A percentile compares a stretch with the other conserved stretches of the same genome.
Evolutionary conservation across 2,888 invertebrate species (phyloP).

Genomic region (Formica aserva): DNA sequence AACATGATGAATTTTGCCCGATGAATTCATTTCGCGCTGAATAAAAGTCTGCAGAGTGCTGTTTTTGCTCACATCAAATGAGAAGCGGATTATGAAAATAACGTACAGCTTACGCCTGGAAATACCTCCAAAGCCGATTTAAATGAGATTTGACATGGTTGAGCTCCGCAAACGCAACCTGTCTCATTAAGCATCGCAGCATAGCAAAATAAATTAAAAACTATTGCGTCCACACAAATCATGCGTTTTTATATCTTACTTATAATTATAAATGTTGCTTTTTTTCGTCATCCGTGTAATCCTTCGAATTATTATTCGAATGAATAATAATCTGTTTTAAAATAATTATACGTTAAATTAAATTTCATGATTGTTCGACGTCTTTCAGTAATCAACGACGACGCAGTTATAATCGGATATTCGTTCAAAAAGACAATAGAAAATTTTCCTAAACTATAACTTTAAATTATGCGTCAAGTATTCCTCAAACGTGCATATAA

Average conservation of each 20-base stretch:
- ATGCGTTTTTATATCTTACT: neutral
- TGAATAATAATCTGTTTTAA: neutral
- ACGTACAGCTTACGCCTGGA: constrained; percentile 18
- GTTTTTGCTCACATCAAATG: constrained; percentile 31
- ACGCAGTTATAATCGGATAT: neutral
- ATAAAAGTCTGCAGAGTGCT: constrained; percentile 27
- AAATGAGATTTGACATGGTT: constrained; percentile 44
- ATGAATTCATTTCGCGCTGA: constrained; percentile 28
- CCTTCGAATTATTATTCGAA: neutral
- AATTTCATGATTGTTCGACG: neutral
- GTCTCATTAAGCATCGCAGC: constrained; percentile 8
- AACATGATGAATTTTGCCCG: neutral
- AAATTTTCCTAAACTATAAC: neutral
- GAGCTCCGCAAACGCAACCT: constrained; percentile 12
- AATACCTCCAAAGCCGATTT: constrained; percentile 45
- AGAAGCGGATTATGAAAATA: constrained; percentile 58
- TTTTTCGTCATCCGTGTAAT: neutral
- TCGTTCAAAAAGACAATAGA: neutral
- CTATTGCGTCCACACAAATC: neutral
- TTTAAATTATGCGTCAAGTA: neutral
- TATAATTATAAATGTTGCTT: neutral
- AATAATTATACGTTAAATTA: neutral
- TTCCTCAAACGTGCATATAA: neutral
- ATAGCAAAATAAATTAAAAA: constrained; percentile 7
- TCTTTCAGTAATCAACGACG: neutral